Evolutionary conservation across 1,140 invertebrate species (phyloP), one percentile per base, ranked within the genome.

Genomic region (Drosophila arizonae): DNA sequence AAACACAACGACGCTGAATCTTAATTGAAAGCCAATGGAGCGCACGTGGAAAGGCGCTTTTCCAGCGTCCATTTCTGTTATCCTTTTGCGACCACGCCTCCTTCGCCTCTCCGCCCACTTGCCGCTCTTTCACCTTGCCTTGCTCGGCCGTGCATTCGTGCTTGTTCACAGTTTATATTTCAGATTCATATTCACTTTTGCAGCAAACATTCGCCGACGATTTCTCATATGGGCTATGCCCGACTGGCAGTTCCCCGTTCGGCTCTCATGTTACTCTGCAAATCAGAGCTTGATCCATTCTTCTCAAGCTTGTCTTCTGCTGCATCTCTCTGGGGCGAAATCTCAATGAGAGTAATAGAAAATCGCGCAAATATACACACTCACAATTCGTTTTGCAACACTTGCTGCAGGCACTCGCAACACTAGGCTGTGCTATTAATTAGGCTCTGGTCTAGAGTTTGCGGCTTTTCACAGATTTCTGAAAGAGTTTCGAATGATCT

Each of bases 1-100:
- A 75, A 71, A 71, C 72, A 66, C 73, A 76, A 66, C 68, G 64
- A 45, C 24, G 73, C 62, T 60, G 68, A 65, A 72, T 61, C 68
- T 56, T 76, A 72, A 76, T 72, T 76, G 73, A 76, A 72, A 72
- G 69, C 68, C 68, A 55, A 66, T 65, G 51, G 15, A 56, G 41
- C 45, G 68, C 52, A 57, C 58, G 41, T 61, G 48, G 13, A 33
- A 39, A n/a, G 24, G n/a, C 50, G 24, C 46, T 46, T 46, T 39
- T 10, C 30, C 17, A 48, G 24, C 3, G 46, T 24, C 43, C 17
- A 6, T 46, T 11, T 17, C 43, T 8, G 43, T 17, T 15, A 46
- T 21, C 43, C 6, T 6, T 46, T 46, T 8, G 2, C 4, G n/a
- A 15, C n/a, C 39, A 58, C 24, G 21, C 41, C 13, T 24, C 21